These are phyloP conservation scores for Gulo gulo DNA, from an alignment of 2,113 vertebrate species.

Conservation along the genomic window DNA sequence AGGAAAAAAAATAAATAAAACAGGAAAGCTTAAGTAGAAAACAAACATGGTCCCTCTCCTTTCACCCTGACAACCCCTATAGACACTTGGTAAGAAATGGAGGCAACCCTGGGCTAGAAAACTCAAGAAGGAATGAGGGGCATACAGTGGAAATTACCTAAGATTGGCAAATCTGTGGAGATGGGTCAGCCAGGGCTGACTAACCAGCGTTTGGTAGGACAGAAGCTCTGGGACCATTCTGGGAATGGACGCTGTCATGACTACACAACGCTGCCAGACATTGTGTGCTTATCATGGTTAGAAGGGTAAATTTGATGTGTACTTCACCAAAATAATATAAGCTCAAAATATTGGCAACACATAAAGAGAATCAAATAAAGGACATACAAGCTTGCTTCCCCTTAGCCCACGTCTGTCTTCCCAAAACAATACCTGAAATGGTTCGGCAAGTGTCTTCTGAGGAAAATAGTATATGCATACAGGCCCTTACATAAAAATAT, in stretches of 20 bases:
- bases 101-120: neutral
- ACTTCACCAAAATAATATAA: neutral
- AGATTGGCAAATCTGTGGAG: neutral
- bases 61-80: neutral
- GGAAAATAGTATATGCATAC: neutral
- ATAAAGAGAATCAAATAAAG: neutral
- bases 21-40: neutral
- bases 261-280: neutral
- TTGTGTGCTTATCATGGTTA: accelerated
- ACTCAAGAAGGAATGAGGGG: neutral
- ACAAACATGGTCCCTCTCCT: neutral
- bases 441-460: neutral
- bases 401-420: neutral
- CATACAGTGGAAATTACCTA: accelerated
- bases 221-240: neutral
- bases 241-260: accelerated
- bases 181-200: neutral
- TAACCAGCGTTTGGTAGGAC: neutral
- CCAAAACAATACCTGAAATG: neutral
- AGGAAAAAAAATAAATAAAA: neutral
- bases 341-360: neutral
- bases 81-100: neutral
- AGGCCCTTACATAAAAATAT: neutral
- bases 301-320: neutral
- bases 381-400: too few species aligned